Evolutionary conservation across 2,113 vertebrate species (phyloP).

Genomic region (Phainopepla nitens): DNA sequence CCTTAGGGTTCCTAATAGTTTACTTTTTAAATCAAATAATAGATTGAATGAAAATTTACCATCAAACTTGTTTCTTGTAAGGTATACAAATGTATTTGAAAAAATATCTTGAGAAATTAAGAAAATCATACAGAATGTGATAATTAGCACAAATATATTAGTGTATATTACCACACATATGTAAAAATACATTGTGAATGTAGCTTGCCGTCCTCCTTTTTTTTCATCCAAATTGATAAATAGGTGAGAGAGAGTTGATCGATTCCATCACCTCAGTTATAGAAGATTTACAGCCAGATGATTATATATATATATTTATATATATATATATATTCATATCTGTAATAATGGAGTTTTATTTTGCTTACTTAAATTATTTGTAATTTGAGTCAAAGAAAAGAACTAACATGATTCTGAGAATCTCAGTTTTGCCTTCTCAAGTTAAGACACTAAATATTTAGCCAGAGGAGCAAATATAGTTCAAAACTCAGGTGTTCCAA

Average conservation of each 20-base stretch:
- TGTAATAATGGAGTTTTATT: fast-evolving
- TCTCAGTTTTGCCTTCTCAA: not conserved
- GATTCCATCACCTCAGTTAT: not conserved
- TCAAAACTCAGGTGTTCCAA: not conserved
- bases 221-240: not conserved
- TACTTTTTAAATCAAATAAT: not conserved
- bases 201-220: not conserved
- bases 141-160: not conserved
- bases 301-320: not conserved
- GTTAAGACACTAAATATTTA: not conserved
- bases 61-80: not conserved
- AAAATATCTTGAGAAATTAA: not conserved
- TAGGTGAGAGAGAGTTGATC: not conserved
- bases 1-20: not conserved
- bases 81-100: not conserved
- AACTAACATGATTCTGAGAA: not conserved
- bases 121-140: not conserved
- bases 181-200: not conserved
- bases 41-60: not conserved
- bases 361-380: not conserved
- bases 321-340: not conserved
- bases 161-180: not conserved
- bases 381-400: not conserved
- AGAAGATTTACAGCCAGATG: not conserved
- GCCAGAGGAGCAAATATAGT: not conserved